Evolutionary conservation across 2,113 vertebrate genomes (phyloP).

Genomic region (Coptodon rendalli): DNA sequence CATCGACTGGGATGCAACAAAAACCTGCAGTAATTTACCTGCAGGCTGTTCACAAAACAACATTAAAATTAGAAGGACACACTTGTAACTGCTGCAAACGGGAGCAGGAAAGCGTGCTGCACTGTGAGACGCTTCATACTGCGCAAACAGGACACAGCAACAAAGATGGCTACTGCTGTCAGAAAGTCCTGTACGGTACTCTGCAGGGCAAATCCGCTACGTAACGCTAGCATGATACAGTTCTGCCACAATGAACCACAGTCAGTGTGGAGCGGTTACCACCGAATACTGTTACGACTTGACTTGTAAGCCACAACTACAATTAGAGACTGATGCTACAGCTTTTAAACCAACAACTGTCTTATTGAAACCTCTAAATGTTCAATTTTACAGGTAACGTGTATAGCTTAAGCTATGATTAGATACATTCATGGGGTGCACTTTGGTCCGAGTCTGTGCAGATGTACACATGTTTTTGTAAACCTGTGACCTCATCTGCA

Average conservation of each 20-base stretch:
- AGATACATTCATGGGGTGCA: not conserved
- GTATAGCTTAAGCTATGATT: not conserved
- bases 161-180: not conserved
- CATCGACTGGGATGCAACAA: not conserved
- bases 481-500: not conserved
- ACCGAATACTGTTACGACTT: not conserved
- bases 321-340: not conserved
- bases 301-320: rapidly evolving
- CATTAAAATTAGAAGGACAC: rapidly evolving
- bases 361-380: not conserved
- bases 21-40: not conserved
- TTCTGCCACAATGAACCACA: not conserved
- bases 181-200: rapidly evolving
- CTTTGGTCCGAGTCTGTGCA: not conserved
- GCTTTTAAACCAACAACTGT: not conserved
- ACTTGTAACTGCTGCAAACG: not conserved
- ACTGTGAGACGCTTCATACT: not conserved
- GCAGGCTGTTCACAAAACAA: not conserved
- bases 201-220: not conserved
- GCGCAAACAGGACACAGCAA: not conserved
- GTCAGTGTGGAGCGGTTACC: not conserved
- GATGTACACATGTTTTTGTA: not conserved
- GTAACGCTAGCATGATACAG: not conserved
- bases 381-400: not conserved
- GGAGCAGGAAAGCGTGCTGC: not conserved